A percentile compares a stretch with the other conserved stretches of the same genome.
Evolutionary conservation across 2,888 invertebrate species (phyloP).

Genomic region (Pandemis cinnamomeana): DNA sequence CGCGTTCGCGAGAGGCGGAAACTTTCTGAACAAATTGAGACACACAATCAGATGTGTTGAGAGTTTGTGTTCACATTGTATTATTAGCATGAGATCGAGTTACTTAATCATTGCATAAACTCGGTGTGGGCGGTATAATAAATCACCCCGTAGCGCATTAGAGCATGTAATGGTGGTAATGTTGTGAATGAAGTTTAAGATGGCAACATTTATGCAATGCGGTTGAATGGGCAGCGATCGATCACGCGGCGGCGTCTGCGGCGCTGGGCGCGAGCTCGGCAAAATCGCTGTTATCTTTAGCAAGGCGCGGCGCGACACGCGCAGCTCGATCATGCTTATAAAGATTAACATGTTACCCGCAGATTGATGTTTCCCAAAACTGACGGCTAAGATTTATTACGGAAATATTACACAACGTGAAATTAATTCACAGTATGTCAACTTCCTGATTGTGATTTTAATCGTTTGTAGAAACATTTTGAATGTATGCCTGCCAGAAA

Average conservation of each 20-base stretch:
- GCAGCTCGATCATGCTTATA: conserved; percentile 64
- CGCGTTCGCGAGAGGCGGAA: conserved; percentile 56
- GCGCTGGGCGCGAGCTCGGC: conserved; percentile 49
- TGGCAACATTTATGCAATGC: conserved; percentile 46
- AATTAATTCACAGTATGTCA: conserved; percentile 49
- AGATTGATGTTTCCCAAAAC: conserved; percentile 54
- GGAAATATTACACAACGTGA: conserved; percentile 48
- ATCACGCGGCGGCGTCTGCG: conserved; percentile 50
- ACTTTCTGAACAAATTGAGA: conserved; percentile 62
- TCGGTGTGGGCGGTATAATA: conserved; percentile 28
- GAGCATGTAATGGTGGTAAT: conserved; percentile 46
- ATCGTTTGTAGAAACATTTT: not conserved
- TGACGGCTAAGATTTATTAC: conserved; percentile 38
- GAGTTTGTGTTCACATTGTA: conserved; percentile 41
- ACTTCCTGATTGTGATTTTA: conserved; percentile 6
- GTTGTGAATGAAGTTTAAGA: conserved; percentile 49
- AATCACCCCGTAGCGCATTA: conserved; percentile 37
- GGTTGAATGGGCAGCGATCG: conserved; percentile 55
- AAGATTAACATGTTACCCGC: conserved; percentile 69
- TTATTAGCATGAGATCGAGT: conserved; percentile 42
- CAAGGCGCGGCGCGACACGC: conserved; percentile 52
- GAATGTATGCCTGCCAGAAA: not conserved
- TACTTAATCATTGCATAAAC: conserved; percentile 35
- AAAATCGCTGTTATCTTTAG: conserved; percentile 62
- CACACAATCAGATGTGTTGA: conserved; percentile 55